These are phyloP conservation scores for Esox niger DNA, from an alignment of 2,113 vertebrate genomes.

Conservation along the genomic window DNA sequence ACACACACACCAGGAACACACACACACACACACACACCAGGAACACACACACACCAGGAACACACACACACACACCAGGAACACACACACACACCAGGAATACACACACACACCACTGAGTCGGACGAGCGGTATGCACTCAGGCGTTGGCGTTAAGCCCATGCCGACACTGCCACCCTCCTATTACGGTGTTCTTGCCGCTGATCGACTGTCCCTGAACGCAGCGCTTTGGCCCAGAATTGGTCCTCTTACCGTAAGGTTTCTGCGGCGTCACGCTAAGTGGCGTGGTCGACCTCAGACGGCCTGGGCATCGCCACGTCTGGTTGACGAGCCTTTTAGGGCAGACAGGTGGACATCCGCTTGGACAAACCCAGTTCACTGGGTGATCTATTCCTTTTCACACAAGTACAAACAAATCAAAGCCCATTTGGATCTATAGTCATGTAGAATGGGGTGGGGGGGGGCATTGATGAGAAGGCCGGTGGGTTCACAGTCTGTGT, in stretches of 20 bases:
- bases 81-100: too few species aligned
- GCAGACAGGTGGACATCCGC: conserved; percentile 5
- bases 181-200: conserved; percentile 11
- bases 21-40: too few species aligned
- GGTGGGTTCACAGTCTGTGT: background rate
- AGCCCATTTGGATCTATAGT: background rate
- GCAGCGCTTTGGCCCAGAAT: conserved; percentile 5
- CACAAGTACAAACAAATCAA: background rate
- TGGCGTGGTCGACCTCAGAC: conserved; percentile 4
- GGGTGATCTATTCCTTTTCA: background rate
- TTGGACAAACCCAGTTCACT: conserved; percentile 11
- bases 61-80: too few species aligned
- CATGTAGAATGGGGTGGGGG: background rate
- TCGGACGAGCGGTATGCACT: conserved; percentile 38
- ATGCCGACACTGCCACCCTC: conserved; percentile 35
- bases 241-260: background rate
- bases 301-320: background rate
- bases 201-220: conserved; percentile 16
- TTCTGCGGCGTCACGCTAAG: conserved; percentile 1
- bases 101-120: conserved; percentile 18
- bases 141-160: conserved; percentile 47
- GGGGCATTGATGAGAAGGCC: background rate
- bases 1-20: too few species aligned
- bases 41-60: too few species aligned
- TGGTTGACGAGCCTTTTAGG: conserved; percentile 21